Evolutionary conservation across 2,113 vertebrate species (phyloP).

Genomic region (Gambusia holbrooki): DNA sequence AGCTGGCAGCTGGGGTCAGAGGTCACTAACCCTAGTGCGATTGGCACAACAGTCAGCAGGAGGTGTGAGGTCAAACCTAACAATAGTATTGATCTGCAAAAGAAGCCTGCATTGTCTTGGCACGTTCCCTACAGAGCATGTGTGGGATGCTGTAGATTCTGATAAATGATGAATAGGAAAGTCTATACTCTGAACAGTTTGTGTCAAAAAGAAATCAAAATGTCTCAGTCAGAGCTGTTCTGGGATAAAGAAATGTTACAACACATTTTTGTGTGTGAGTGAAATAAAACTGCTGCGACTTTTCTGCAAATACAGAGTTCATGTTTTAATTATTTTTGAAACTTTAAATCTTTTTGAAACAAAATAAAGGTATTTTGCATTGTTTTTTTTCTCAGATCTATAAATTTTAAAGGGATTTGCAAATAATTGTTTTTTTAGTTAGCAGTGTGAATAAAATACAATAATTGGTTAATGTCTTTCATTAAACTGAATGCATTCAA

Average conservation of each 20-base stretch:
- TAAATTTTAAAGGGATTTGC: too few species aligned
- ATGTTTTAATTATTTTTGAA: too few species aligned
- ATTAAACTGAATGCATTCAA: too few species aligned
- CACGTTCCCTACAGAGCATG: slow-evolving; percentile 64
- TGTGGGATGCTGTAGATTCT: slow-evolving; percentile 56
- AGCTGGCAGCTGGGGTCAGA: slow-evolving; percentile 64
- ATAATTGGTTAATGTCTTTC: too few species aligned
- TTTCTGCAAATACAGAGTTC: too few species aligned
- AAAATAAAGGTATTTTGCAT: too few species aligned
- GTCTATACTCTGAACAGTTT: slow-evolving; percentile 18
- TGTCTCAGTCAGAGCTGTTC: slow-evolving; percentile 40
- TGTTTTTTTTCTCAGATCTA: too few species aligned
- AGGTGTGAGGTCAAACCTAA: slow-evolving; percentile 55
- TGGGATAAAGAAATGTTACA: background rate
- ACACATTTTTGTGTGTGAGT: too few species aligned
- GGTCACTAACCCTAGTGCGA: slow-evolving; percentile 42
- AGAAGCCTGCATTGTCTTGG: slow-evolving; percentile 64
- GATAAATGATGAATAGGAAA: slow-evolving; percentile 49
- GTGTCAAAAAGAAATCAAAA: background rate
- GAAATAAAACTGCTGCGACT: too few species aligned
- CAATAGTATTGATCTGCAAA: slow-evolving; percentile 70
- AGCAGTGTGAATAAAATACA: too few species aligned
- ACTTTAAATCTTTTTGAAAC: too few species aligned
- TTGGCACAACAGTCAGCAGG: slow-evolving; percentile 54
- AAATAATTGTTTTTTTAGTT: too few species aligned